Evolutionary conservation across 2,888 invertebrate species (phyloP), one percentile per base, ranked within the genome.

Genomic region (Rhogogaster chlorosoma): DNA sequence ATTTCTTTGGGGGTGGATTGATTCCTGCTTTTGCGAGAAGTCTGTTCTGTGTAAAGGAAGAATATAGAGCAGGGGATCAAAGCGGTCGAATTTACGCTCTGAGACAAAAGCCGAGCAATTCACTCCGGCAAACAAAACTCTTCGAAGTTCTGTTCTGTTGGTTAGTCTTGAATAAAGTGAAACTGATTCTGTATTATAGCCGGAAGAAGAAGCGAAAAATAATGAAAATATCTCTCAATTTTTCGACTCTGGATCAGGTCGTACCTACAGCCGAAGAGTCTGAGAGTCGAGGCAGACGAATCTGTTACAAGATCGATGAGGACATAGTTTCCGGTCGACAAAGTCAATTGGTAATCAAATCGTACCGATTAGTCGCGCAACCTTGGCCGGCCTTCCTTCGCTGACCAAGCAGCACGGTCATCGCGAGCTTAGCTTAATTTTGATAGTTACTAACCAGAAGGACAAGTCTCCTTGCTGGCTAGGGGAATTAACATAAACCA

Each of bases 401-500:
- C 38, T 80, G 12, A 61, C 49, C 36, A 36, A 61, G 61, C 80
- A 15, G 22, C 36, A 36, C 22, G 57, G n/a, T 18, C 38, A 61
- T 15, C 38, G 61, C 2, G 12, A 80, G 80, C 57, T 80, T 61
- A 80, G 61, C 80, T 80, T 38, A 80, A 80, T 80, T 80, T 80
- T 80, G 61, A 57, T 80, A 80, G 57, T 18, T 32, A 73, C 77
- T 29, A 83, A 49, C 29, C 45, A 78, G 45, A 38, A 61, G 57
- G 80, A 80, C 57, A 38, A 80, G 38, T 84, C 26, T 61, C 18
- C 77, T 26, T 78, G 49, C 45, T 36, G 71, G 38, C 9, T n/a
- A 26, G 10, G 29, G 26, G 71, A 89, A 91, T 92, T 91, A 92
- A 89, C 91, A 91, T 91, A 90, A 90, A 88, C 90, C 91, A 92